A percentile compares a stretch with the other conserved stretches of the same genome.
Conservation (phyloP, 2,113 vertebrate genomes). For the Isichthys henryi region DNA sequence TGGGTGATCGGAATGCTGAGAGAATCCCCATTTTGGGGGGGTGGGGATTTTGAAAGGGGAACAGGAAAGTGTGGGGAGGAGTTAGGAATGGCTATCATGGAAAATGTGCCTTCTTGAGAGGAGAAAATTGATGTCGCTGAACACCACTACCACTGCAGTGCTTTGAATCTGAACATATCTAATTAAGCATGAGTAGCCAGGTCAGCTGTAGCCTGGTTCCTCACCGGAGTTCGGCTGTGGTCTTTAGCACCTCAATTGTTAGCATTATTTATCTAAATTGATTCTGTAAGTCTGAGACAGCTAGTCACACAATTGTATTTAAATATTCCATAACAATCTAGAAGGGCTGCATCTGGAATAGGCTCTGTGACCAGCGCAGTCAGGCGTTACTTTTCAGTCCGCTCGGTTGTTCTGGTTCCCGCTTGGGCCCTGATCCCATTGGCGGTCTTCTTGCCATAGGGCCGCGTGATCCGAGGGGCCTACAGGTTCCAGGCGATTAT, state of each 20-base stretch:
- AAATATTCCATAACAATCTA: not conserved
- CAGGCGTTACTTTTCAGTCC: not conserved
- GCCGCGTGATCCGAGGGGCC: slow-evolving; percentile 75
- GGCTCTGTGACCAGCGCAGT: not conserved
- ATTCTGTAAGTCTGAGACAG: not conserved
- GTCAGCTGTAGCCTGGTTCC: not conserved
- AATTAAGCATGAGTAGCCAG: not conserved
- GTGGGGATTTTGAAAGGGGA: not conserved
- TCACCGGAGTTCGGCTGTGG: not conserved
- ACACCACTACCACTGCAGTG: not conserved
- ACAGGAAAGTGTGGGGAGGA: not conserved
- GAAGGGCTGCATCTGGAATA: not conserved
- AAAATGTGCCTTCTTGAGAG: not conserved
- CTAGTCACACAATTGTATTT: not conserved
- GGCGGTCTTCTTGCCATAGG: slow-evolving; percentile 51
- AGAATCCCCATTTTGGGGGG: not conserved
- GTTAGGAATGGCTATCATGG: slow-evolving; percentile 7
- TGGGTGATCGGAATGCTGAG: not conserved
- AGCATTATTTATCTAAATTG: not conserved
- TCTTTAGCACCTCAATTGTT: not conserved
- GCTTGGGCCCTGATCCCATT: not conserved
- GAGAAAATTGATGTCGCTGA: not conserved
- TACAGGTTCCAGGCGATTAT: slow-evolving; percentile 94
- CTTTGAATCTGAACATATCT: not conserved
- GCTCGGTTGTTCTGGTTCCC: not conserved